phyloP scores from a whole-genome alignment of 2,888 invertebrate species.

The Tribolium freemani region DNA sequence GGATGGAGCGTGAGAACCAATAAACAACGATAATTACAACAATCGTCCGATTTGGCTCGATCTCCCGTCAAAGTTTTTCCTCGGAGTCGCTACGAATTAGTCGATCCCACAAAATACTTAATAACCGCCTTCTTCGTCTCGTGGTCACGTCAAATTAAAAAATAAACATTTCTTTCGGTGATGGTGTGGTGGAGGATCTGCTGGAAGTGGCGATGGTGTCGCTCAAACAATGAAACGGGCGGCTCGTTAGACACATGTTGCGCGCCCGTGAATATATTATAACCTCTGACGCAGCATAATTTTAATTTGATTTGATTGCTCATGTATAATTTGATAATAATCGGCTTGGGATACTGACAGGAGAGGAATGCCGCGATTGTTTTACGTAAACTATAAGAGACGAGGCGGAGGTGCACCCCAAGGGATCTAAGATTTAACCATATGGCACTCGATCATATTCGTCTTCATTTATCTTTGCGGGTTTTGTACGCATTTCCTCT shows the following conservation, averaged over 20 bases:
- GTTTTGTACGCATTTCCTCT: not conserved
- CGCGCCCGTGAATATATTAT: conserved; percentile 60
- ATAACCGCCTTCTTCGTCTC: conserved; percentile 47
- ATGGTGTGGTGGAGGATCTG: conserved; percentile 37
- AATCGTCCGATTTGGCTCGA: conserved; percentile 58
- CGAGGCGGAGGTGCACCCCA: not conserved
- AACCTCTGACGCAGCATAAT: conserved; percentile 62
- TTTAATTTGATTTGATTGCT: conserved; percentile 64
- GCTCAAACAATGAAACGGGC: conserved; percentile 57
- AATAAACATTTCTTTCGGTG: conserved; percentile 51
- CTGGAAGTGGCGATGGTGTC: conserved; percentile 46
- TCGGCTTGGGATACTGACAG: conserved; percentile 52
- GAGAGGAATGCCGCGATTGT: conserved; percentile 54
- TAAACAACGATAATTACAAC: conserved; percentile 58
- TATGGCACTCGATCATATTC: conserved; percentile 4
- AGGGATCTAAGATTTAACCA: not conserved
- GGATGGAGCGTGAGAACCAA: conserved; percentile 57
- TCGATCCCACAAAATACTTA: conserved; percentile 48
- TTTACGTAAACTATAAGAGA: conserved; percentile 43
- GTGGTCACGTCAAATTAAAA: conserved; percentile 56
- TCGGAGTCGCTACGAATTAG: conserved; percentile 37
- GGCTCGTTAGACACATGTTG: conserved; percentile 63
- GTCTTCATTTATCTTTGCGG: not conserved
- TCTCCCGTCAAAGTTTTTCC: conserved; percentile 45
- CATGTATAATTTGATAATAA: conserved; percentile 63